Percentiles rank a stretch among this genome's conserved stretches.
Conservation (phyloP, 2,888 invertebrate genomes). For the Andrena bicolor region DNA sequence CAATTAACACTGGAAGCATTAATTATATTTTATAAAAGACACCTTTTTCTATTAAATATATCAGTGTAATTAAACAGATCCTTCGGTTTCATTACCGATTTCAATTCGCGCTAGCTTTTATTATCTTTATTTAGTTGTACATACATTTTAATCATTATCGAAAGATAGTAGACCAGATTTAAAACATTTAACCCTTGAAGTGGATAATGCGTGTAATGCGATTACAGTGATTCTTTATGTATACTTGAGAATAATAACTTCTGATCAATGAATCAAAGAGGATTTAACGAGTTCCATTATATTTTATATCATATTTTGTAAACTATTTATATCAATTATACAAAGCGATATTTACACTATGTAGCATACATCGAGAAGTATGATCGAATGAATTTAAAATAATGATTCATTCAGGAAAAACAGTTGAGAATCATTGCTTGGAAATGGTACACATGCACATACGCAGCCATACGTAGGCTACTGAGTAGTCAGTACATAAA, state of each 20-base stretch:
- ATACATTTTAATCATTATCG: background rate
- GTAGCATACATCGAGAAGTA: background rate
- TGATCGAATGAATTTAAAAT: background rate
- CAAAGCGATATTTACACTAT: background rate
- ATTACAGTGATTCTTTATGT: too few relatives aligned
- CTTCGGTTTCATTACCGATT: background rate
- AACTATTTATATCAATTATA: background rate
- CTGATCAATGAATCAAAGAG: too few relatives aligned
- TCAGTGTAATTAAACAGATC: background rate
- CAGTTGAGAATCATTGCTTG: constrained; percentile 26
- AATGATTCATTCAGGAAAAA: background rate
- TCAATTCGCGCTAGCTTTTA: background rate
- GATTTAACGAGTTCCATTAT: background rate
- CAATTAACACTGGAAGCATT: background rate
- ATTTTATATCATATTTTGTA: background rate
- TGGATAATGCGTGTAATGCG: background rate
- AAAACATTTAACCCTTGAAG: background rate
- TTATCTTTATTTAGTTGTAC: background rate
- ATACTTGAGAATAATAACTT: too few relatives aligned
- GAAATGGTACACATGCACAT: background rate
- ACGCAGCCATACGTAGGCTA: too few relatives aligned
- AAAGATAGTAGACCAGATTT: background rate
- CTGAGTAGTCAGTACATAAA: background rate
- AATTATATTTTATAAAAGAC: background rate
- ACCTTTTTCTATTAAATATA: background rate